Base-by-base conservation (phyloP, 1,140 invertebrate genomes). In the Ceratina australensis region DNA sequence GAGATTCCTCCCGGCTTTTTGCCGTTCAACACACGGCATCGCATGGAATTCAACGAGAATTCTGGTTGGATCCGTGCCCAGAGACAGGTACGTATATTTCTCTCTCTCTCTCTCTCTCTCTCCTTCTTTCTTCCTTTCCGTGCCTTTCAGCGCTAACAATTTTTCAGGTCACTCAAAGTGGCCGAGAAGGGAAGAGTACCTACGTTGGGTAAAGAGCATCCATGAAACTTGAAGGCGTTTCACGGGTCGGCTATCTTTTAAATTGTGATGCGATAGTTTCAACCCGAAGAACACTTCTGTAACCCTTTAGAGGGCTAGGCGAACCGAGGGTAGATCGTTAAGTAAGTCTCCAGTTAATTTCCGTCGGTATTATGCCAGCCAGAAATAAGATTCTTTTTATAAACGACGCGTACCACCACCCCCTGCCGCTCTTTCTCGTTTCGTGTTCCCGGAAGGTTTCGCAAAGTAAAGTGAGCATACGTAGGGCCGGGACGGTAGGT, bases 181-280 rank as follows among this genome's bases (percentile, higher is more conserved):
- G 12, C 8, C 8, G 52, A 12, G 33, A n/a, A 8, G 22, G 24
- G 20, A n/a, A 42, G 54, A n/a, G 28, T 10, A 69, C 7, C 24
- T n/a, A 8, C 50, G 63, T 3, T 54, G 3, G 33, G 33, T 5
- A 47, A 26, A 47, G 68, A 47, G 33, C 22, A 47, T 54, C 16
- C 28, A 33, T 10, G 33, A 42, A 15, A 10, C 22, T 20, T 67
- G 65, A 42, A 59, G 68, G 33, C 54, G 68, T 71, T 59, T 71
- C 56, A 71, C 54, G 33, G 68, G 68, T 71, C 54, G 68, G 12
- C 54, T 71, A 22, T 59, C 33, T 59, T 59, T 59, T 71, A 71
- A 71, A 71, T 71, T 47, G 68, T 47, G 68, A 71, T 47, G 24
- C 68, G 68, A 71, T 47, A 71, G n/a, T 59, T 71, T 59, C 68